A percentile compares a stretch with the other conserved stretches of the same genome.
Conservation (phyloP, 2,888 invertebrate genomes). For the Pasiphila rectangulata region DNA sequence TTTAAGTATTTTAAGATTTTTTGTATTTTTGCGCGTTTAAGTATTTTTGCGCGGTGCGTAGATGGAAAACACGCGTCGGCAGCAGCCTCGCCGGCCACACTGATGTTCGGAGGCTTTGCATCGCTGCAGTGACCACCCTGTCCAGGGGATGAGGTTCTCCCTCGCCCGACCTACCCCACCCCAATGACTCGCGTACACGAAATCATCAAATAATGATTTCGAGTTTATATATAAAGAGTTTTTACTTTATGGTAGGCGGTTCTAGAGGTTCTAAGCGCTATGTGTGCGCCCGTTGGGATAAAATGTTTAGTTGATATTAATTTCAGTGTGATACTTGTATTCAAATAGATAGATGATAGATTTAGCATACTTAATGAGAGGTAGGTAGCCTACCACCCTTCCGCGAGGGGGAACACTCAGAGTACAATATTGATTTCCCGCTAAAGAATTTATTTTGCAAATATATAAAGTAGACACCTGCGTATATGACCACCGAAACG, state of each 20-base stretch:
- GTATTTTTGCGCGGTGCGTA: constrained; percentile 70
- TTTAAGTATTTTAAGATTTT: constrained; percentile 32
- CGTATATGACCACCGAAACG: not conserved
- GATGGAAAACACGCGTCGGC: constrained; percentile 78
- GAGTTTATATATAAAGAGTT: constrained; percentile 70
- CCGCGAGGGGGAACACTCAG: constrained; percentile 13
- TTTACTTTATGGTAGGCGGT: constrained; percentile 20
- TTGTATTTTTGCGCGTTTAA: constrained; percentile 52
- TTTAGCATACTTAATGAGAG: constrained; percentile 22
- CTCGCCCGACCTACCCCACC: constrained; percentile 50
- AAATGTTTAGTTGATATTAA: constrained; percentile 62
- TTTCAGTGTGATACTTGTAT: constrained; percentile 47
- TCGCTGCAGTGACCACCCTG: constrained; percentile 55
- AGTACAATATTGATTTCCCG: constrained; percentile 6
- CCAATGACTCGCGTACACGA: constrained; percentile 66
- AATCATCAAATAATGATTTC: constrained; percentile 81
- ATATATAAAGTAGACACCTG: constrained; percentile 1
- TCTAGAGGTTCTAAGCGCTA: constrained; percentile 40
- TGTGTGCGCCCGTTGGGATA: constrained; percentile 50
- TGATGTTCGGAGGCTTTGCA: constrained; percentile 67
- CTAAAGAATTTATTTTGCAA: constrained; percentile 11
- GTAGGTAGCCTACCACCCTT: constrained; percentile 11
- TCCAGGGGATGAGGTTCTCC: constrained; percentile 51
- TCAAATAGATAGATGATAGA: constrained; percentile 45
- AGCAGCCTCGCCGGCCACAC: constrained; percentile 77